Evolutionary conservation across 2,113 vertebrate genomes (phyloP).

Genomic region (Pseudopipra pipra): DNA sequence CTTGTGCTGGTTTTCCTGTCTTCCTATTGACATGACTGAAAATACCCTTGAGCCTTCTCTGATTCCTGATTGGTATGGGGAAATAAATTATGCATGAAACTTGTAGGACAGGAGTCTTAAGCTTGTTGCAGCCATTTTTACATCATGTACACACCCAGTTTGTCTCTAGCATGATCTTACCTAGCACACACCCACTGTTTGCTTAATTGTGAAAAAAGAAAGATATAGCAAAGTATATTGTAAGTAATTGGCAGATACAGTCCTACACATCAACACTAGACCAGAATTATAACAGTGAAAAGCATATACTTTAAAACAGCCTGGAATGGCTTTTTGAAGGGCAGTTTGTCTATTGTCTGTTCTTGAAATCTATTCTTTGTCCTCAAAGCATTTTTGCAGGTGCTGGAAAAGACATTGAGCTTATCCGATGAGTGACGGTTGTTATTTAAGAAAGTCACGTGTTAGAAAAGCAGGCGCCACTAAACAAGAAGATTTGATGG

Average conservation of each 20-base stretch:
- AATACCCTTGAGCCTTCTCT: not conserved
- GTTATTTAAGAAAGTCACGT: constrained; percentile 44
- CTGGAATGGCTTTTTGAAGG: not conserved
- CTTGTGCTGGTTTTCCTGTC: not conserved
- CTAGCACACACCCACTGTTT: not conserved
- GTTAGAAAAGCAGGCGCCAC: constrained; percentile 54
- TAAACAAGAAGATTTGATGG: constrained; percentile 54
- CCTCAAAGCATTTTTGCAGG: constrained; percentile 35
- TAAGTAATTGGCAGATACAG: not conserved
- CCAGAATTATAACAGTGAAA: not conserved
- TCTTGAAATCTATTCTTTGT: not conserved
- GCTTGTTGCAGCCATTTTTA: not conserved
- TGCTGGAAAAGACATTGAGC: constrained; percentile 49
- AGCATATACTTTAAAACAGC: not conserved
- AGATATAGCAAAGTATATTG: not conserved
- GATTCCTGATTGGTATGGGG: not conserved
- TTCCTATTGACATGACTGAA: not conserved
- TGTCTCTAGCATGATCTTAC: not conserved
- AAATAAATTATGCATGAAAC: not conserved
- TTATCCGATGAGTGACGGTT: constrained; percentile 23
- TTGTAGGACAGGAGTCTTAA: not conserved
- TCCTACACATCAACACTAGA: not conserved
- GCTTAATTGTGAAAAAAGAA: not conserved
- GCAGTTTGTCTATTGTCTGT: not conserved
- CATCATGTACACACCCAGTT: not conserved